phyloP scores from a whole-genome alignment of 2,113 vertebrate species.

The Ailurus styani region DNA sequence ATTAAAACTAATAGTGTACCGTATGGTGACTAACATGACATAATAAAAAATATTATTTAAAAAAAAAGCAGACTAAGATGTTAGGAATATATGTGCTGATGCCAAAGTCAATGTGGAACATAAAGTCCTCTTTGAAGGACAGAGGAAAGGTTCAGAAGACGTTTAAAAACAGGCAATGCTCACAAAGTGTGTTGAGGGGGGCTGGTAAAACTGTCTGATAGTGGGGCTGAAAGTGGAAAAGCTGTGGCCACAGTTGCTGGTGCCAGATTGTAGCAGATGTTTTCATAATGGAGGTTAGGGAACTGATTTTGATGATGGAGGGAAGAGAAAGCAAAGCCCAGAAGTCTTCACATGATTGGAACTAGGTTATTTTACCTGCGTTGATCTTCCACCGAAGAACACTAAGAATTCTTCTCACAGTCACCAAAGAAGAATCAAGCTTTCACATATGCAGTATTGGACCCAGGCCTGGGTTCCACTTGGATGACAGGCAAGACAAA shows the following conservation, averaged over 20 bases:
- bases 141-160: not conserved
- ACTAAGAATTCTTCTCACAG: not conserved
- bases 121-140: not conserved
- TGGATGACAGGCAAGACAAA: not conserved
- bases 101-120: not conserved
- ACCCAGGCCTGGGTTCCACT: not conserved
- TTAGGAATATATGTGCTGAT: constrained; percentile 32
- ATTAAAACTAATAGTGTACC: too few relatives aligned
- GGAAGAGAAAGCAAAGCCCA: not conserved
- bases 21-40: too few relatives aligned
- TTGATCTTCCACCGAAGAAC: not conserved
- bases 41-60: too few relatives aligned
- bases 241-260: too few relatives aligned
- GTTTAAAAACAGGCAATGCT: not conserved
- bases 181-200: not conserved
- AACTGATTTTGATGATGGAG: not conserved
- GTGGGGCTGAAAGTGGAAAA: not conserved
- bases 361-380: not conserved
- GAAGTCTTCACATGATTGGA: not conserved
- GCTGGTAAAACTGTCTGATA: not conserved
- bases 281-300: not conserved
- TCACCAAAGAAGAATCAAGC: not conserved
- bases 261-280: not conserved
- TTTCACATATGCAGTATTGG: not conserved
- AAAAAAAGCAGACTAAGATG: not conserved